Evolutionary conservation across 2,113 vertebrate genomes (phyloP).

Genomic region (Sporophila hypoxantha): DNA sequence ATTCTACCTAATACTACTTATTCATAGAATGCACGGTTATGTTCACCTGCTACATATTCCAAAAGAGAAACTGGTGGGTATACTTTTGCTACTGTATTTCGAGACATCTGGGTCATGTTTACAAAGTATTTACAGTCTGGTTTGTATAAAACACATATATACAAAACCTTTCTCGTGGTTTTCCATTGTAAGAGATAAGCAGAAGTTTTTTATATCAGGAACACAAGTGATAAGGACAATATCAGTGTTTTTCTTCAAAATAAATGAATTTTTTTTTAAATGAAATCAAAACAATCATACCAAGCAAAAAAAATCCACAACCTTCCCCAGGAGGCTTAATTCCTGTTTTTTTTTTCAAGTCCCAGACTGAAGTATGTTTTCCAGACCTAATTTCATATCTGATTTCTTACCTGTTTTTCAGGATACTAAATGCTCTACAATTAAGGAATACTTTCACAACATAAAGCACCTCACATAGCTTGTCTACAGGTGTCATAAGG

Average conservation of each 20-base stretch:
- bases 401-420: neutral
- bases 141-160: neutral
- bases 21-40: neutral
- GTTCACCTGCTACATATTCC: neutral
- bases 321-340: neutral
- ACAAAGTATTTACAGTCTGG: neutral
- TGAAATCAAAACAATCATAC: neutral
- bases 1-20: neutral
- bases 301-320: neutral
- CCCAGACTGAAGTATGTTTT: neutral
- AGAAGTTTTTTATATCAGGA: neutral
- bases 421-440: neutral
- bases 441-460: neutral
- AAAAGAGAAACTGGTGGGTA: neutral
- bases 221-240: neutral
- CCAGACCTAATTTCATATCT: neutral
- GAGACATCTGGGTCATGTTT: neutral
- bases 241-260: neutral
- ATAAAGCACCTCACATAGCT: neutral
- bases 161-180: neutral
- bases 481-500: neutral
- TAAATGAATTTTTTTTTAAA: rapidly evolving
- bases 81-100: neutral
- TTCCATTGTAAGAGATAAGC: neutral
- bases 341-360: neutral